These are phyloP conservation scores for Cydia pomonella DNA, from an alignment of 1,140 invertebrate species.

Conservation along the genomic window DNA sequence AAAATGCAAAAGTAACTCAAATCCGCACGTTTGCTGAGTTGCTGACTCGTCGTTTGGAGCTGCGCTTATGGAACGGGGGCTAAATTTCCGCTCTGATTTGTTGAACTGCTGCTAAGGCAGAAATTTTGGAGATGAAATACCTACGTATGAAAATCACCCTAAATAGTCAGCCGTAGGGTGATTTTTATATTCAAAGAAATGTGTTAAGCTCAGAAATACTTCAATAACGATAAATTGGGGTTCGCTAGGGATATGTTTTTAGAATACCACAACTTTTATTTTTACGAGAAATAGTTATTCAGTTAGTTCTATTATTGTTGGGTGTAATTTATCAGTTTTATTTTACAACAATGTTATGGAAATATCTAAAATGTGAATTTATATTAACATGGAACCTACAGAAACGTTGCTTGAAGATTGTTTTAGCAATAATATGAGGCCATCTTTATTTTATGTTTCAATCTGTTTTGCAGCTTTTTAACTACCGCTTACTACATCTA, in stretches of 20 bases:
- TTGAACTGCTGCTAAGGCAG: neutral
- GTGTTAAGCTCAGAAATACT: neutral
- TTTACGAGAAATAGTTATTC: too few species aligned
- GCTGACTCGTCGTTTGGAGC: constrained; percentile 1
- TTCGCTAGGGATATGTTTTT: neutral
- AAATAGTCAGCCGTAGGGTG: neutral
- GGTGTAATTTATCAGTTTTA: too few species aligned
- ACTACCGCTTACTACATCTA: too few species aligned
- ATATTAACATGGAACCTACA: too few species aligned
- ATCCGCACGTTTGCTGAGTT: neutral
- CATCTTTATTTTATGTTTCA: too few species aligned
- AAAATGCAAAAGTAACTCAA: neutral
- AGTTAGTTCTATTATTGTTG: too few species aligned
- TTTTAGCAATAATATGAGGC: too few species aligned
- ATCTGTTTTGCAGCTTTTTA: neutral
- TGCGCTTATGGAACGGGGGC: neutral
- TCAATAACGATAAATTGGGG: neutral
- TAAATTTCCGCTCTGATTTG: neutral
- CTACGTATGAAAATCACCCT: neutral
- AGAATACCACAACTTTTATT: too few species aligned
- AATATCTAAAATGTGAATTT: too few species aligned
- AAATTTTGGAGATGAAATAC: neutral
- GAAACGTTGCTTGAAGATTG: too few species aligned
- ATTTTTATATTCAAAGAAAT: neutral
- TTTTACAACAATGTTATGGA: too few species aligned